A percentile compares a stretch with the other conserved stretches of the same genome.
Conservation (phyloP, 2,888 invertebrate species). For the Stenodera caucasica region DNA sequence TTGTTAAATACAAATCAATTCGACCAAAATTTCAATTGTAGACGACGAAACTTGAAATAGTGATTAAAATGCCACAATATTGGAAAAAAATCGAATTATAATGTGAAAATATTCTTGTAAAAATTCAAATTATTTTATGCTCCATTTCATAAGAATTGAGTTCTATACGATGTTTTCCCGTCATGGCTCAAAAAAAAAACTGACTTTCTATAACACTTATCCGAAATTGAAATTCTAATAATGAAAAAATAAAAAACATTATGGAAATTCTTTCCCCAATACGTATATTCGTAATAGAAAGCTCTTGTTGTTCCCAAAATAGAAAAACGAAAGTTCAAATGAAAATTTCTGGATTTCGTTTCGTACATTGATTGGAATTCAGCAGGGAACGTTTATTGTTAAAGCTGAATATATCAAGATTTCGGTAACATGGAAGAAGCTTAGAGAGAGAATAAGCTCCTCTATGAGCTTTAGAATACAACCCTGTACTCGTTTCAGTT, state of each 20-base stretch:
- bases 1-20: not conserved
- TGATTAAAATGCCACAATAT: not conserved
- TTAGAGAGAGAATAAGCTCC: no score
- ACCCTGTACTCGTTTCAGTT: no score
- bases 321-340: not conserved
- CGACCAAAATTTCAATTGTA: no score
- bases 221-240: not conserved
- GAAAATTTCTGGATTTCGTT: not conserved
- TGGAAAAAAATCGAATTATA: not conserved
- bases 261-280: no score
- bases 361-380: not conserved
- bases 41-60: no score
- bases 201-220: constrained; percentile 15
- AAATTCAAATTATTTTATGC: constrained; percentile 8
- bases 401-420: not conserved
- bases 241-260: no score
- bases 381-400: not conserved
- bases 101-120: not conserved
- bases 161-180: constrained; percentile 8
- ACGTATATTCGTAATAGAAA: not conserved
- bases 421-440: no score
- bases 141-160: constrained; percentile 18
- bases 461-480: no score
- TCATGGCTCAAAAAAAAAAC: constrained; percentile 13
- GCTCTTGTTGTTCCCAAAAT: not conserved